phyloP scores from a whole-genome alignment of 2,797 vertebrate genomes.

The Philypnodon macrostomus region DNA sequence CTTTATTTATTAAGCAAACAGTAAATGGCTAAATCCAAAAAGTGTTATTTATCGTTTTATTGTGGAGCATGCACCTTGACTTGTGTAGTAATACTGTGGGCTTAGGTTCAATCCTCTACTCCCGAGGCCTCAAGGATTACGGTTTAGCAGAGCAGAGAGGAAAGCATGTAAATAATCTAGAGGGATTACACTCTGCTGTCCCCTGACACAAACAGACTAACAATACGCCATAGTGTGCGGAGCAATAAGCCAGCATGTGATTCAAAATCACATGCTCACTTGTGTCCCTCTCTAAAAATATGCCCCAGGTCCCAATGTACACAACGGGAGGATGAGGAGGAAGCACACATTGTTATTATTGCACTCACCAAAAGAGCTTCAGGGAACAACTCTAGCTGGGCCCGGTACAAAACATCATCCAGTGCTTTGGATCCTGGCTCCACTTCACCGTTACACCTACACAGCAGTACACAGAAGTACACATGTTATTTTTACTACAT shows the following conservation, averaged over 20 bases:
- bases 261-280: slow-evolving; percentile 39
- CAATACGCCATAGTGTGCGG: slow-evolving; percentile 44
- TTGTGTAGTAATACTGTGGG: slow-evolving; percentile 53
- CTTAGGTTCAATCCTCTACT: slow-evolving; percentile 62
- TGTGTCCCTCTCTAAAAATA: not conserved
- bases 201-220: slow-evolving; percentile 41
- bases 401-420: slow-evolving; percentile 94
- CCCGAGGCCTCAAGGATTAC: slow-evolving; percentile 67
- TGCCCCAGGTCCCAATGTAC: not conserved
- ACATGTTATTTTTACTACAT: not conserved
- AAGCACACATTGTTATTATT: slow-evolving; percentile 7
- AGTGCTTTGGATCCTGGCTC: slow-evolving; percentile 92
- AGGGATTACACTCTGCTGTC: slow-evolving; percentile 58
- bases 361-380: slow-evolving; percentile 94
- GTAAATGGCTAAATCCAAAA: slow-evolving; percentile 16
- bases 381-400: slow-evolving; percentile 93
- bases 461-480: slow-evolving; percentile 3
- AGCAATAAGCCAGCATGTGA: slow-evolving; percentile 36
- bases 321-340: not conserved
- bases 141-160: slow-evolving; percentile 58
- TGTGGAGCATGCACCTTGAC: slow-evolving; percentile 49
- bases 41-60: slow-evolving; percentile 36
- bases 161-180: slow-evolving; percentile 75
- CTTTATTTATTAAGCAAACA: not conserved
- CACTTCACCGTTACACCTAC: slow-evolving; percentile 93